Evolutionary conservation across 92 coral and sea anemone genomes (phyloP).

Genomic region (Pocillopora grandis): DNA sequence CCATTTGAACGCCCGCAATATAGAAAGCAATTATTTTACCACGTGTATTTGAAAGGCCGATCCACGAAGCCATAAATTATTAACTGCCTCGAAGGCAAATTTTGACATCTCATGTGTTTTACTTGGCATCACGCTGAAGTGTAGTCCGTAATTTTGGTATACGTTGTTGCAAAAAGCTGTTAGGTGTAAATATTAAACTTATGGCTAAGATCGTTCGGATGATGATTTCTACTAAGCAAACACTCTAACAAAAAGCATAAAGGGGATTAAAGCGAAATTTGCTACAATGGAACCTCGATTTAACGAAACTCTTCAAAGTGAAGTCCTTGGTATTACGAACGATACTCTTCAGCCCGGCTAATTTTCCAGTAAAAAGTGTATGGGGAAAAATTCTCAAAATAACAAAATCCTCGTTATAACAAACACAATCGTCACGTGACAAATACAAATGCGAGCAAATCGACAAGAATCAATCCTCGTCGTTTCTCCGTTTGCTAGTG

Average conservation of each 20-base stretch:
- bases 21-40: not conserved
- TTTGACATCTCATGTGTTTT: not conserved
- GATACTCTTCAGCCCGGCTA: too few relatives aligned
- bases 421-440: too few relatives aligned
- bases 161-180: not conserved
- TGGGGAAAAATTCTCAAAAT: too few relatives aligned
- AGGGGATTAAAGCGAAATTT: not conserved
- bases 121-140: constrained; percentile 6
- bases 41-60: constrained; percentile 26
- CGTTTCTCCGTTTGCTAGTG: too few relatives aligned
- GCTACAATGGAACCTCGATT: not conserved
- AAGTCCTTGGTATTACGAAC: too few relatives aligned
- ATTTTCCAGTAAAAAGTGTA: too few relatives aligned
- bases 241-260: not conserved
- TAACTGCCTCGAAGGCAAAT: constrained; percentile 6
- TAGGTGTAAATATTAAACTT: not conserved
- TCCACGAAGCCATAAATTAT: constrained; percentile 40
- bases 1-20: not conserved
- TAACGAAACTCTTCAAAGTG: too few relatives aligned
- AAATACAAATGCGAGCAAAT: too few relatives aligned
- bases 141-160: not conserved
- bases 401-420: too few relatives aligned
- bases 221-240: too few relatives aligned
- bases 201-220: too few relatives aligned
- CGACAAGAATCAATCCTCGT: too few relatives aligned